Conservation (phyloP, 2,113 vertebrate species). For the Festucalex cinctus region DNA sequence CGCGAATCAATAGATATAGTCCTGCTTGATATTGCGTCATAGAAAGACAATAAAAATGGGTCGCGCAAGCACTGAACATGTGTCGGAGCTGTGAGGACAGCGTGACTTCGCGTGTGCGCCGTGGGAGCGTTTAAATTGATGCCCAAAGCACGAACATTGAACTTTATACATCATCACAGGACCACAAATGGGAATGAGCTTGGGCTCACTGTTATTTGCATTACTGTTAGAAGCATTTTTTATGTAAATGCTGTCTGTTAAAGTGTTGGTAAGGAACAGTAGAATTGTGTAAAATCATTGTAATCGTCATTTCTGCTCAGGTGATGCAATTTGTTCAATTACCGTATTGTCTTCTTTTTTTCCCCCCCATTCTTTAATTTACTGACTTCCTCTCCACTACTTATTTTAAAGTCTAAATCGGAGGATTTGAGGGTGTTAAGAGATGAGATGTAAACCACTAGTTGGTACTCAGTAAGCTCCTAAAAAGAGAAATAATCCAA, state of each 20-base stretch:
- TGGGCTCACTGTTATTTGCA: neutral
- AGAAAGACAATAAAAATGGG: neutral
- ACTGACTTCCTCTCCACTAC: slow-evolving; percentile 6
- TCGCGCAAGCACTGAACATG: slow-evolving; percentile 8
- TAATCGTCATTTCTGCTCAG: neutral
- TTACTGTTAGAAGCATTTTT: neutral
- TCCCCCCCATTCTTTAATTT: neutral
- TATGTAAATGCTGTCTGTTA: neutral
- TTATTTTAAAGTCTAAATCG: slow-evolving; percentile 54
- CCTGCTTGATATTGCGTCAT: neutral
- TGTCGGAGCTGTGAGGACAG: slow-evolving; percentile 23
- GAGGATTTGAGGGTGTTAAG: slow-evolving; percentile 59
- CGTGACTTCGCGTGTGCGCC: slow-evolving; percentile 30
- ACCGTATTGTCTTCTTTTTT: neutral
- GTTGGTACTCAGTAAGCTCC: slow-evolving; percentile 52
- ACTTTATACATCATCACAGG: slow-evolving; percentile 32
- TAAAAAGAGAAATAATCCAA: slow-evolving; percentile 61
- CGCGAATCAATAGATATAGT: neutral
- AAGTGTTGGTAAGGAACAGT: neutral
- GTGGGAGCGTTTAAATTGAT: slow-evolving; percentile 21
- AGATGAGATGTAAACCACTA: slow-evolving; percentile 61
- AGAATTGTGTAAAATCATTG: neutral
- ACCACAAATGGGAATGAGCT: slow-evolving; percentile 5
- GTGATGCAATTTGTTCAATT: neutral
- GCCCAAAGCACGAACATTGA: slow-evolving; percentile 31